Base-by-base conservation (phyloP, 2,113 vertebrate species). In the Paedocypris sp. region DNA sequence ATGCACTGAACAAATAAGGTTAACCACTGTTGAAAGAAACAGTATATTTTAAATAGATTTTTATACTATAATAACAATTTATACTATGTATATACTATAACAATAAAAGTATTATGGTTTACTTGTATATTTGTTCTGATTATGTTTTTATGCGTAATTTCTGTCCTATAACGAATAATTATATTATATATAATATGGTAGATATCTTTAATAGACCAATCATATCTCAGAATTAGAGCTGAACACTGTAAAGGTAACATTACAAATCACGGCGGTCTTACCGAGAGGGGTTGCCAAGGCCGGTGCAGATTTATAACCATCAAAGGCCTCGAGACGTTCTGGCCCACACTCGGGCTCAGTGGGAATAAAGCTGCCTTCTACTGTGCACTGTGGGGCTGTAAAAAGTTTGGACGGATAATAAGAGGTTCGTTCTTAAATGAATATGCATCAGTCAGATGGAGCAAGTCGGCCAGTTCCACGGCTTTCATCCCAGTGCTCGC, bases 241-340 rank as follows among this genome's bases (percentile, higher is more conserved):
- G 70, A 74, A 80, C 80, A 73, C 74, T 77, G 62, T 39, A 53
- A 74, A 80, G 64, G 73, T 75, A 77, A 77, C 60, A 69, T 70
- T 29, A 15, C 80, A 82, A 83, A 81, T 83, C 80, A 79, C 54
- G 47, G 63, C 15, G 12, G 31, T 64, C 68, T 76, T 68, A 69
- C 66, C 59, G 16, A 39, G 48, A 28, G 46, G 23, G 29, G 22
- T 60, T 60, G 70, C 70, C 67, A 67, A 59, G 68, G 64, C 15
- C 57, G 22, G 56, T 15, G 62, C 43, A 28, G 42, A 56, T 67
- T 47, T 54, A 74, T 71, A 69, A 62, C 60, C 64, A 70, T 72
- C 57, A 69, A 73, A 70, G 60, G 43, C 67, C 50, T 56, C 42
- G 15, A 26, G 23, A 43, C 29, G 28, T 54, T 62, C 39, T 62